Evolutionary conservation across 2,113 vertebrate species (phyloP).

Genomic region (Mus pahari): DNA sequence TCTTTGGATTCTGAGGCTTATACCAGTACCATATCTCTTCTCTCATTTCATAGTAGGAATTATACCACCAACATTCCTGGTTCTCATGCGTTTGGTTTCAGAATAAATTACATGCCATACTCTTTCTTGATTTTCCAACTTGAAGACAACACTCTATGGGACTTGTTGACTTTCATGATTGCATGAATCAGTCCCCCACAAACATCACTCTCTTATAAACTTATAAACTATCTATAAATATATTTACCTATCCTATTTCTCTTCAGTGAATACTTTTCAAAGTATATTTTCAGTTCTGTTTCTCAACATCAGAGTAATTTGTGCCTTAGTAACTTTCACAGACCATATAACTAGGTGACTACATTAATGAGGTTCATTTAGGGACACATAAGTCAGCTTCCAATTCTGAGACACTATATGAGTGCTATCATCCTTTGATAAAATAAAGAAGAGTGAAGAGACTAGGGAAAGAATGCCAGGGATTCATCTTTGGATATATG

Average conservation of each 20-base stretch:
- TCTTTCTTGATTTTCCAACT: neutral
- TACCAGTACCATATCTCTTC: neutral
- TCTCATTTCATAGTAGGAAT: neutral
- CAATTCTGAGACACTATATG: neutral
- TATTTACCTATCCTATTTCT: neutral
- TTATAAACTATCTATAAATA: neutral
- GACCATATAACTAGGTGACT: neutral
- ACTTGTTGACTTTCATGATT: neutral
- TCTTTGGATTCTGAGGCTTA: neutral
- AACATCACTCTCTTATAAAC: neutral
- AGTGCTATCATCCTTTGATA: neutral
- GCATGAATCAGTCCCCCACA: neutral
- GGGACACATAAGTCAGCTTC: neutral
- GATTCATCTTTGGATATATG: neutral
- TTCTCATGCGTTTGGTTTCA: neutral
- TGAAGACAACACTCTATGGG: neutral
- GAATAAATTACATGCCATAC: neutral
- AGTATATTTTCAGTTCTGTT: neutral
- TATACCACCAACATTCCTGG: neutral
- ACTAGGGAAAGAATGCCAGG: neutral
- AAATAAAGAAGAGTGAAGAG: neutral
- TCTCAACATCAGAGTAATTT: conserved; percentile 43
- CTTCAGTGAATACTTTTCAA: conserved; percentile 10
- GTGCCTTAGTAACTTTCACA: neutral
- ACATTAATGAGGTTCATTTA: neutral